Evolutionary conservation across 2,797 vertebrate genomes (phyloP), one percentile per base, ranked within the genome.

Genomic region (Lepilemur septentrionalis): DNA sequence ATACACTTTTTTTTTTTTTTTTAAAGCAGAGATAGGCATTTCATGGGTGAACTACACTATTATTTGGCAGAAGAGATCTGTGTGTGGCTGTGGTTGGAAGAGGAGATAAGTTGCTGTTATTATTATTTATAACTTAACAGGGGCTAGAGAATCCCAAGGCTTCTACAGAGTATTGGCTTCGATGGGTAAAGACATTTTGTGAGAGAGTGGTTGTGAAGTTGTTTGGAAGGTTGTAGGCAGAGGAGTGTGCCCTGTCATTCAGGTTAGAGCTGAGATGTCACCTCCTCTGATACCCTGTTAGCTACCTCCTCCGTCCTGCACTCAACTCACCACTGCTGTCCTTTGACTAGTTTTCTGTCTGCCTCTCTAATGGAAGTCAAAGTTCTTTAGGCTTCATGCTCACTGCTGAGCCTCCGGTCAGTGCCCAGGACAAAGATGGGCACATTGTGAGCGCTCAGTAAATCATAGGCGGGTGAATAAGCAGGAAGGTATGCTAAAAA

Each of bases 401-500:
- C 23, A 1, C 52, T 2, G 0, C 8, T 41, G 7, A 48, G 35
- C 7, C 15, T 83, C 46, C 7, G 2, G 52, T 20, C 32, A 4
- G 20, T n/a, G 76, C 17, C 55, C 22, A 93, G 43, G 12, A 70
- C 32, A 67, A 75, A 28, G 20, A 7, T 0, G 17, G 32, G 22
- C 3, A 0, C 1, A 22, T 13, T 4, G 20, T 10, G 0, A 32
- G 11, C 9, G 22, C 46, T 55, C 22, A 12, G 14, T 35, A 22
- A 20, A 6, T 25, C 72, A 43, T 10, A 30, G 35, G 55, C 0
- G 61, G 35, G 41, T 15, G 5, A 18, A 7, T 38, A 43, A 82
- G 32, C 0, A 1, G 41, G 55, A 3, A 12, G 28, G 30, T 18
- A 8, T 14, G 9, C 35, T 35, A 73, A 22, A 52, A 41, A 43